phyloP scores from a whole-genome alignment of 2,888 invertebrate genomes.

The Malthinus flaveolus region DNA sequence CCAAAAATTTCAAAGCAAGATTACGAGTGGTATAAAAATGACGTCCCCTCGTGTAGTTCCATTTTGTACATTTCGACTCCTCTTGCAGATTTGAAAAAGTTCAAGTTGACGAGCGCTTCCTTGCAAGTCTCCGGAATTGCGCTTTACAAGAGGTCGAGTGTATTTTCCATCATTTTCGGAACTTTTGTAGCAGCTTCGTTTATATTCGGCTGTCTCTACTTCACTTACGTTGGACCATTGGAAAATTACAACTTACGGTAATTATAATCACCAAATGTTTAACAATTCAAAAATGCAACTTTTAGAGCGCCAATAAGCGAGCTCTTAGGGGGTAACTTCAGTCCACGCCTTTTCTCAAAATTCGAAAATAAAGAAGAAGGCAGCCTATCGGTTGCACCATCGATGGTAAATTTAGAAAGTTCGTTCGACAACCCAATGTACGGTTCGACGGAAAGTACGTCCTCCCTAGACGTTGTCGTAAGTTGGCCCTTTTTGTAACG shows the following conservation, averaged over 20 bases:
- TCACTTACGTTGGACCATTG: conserved; percentile 23
- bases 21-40: conserved; percentile 19
- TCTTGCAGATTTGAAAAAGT: conserved; percentile 16
- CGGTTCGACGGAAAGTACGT: conserved; percentile 19
- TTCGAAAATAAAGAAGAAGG: conserved; percentile 41
- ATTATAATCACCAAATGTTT: no score
- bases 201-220: conserved; percentile 14
- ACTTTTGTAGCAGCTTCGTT: conserved; percentile 28
- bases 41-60: no score
- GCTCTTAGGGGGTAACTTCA: conserved; percentile 12
- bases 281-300: no score
- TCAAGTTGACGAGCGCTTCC: conserved; percentile 4
- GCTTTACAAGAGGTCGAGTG: conserved; percentile 10
- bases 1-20: conserved; percentile 13
- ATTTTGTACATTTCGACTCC: no score
- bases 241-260: conserved; percentile 15
- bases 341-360: conserved; percentile 35
- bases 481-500: not conserved
- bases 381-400: conserved; percentile 40
- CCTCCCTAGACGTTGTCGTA: conserved; percentile 6
- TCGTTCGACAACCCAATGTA: conserved; percentile 47
- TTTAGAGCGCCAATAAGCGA: conserved; percentile 26
- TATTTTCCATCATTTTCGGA: conserved; percentile 32
- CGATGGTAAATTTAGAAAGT: conserved; percentile 39
- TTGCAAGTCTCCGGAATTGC: conserved; percentile 20